Evolutionary conservation across 2,888 invertebrate species (phyloP).

Genomic region (Ellobium chinense): DNA sequence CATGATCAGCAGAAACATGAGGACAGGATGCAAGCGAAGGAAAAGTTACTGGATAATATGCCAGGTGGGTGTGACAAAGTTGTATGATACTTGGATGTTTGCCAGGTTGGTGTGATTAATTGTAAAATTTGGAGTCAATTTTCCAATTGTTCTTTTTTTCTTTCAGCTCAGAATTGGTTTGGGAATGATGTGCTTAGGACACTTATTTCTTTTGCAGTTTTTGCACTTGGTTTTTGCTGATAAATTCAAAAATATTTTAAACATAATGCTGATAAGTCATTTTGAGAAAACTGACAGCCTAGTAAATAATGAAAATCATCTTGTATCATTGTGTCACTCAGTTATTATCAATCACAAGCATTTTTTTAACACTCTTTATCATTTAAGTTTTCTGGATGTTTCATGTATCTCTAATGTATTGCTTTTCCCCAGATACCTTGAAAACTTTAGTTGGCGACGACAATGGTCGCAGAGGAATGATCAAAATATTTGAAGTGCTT

Average conservation of each 20-base stretch:
- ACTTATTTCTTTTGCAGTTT: neutral
- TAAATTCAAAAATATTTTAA: no score
- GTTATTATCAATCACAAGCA: no score
- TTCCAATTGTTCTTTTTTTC: neutral
- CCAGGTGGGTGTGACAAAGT: constrained; percentile 72
- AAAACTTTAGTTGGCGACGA: constrained; percentile 91
- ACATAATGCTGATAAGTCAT: no score
- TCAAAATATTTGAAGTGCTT: constrained; percentile 91
- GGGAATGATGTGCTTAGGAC: neutral
- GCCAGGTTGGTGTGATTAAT: neutral
- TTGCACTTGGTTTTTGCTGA: neutral
- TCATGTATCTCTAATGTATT: no score
- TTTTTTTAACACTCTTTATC: no score
- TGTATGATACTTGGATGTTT: no score
- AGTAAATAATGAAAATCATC: no score
- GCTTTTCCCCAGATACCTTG: constrained; percentile 87
- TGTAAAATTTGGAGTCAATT: neutral
- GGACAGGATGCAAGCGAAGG: constrained; percentile 76
- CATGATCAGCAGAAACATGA: constrained; percentile 83
- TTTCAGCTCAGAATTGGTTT: neutral
- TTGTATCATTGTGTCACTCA: no score
- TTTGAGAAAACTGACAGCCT: no score
- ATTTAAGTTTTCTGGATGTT: no score
- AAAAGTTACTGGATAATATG: constrained; percentile 76
- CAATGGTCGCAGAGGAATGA: constrained; percentile 90